Percentiles rank a stretch among this genome's conserved stretches.
phyloP scores from a whole-genome alignment of 37 sponge, comb jelly and placozoan genomes.

The Geodia barretti region DNA sequence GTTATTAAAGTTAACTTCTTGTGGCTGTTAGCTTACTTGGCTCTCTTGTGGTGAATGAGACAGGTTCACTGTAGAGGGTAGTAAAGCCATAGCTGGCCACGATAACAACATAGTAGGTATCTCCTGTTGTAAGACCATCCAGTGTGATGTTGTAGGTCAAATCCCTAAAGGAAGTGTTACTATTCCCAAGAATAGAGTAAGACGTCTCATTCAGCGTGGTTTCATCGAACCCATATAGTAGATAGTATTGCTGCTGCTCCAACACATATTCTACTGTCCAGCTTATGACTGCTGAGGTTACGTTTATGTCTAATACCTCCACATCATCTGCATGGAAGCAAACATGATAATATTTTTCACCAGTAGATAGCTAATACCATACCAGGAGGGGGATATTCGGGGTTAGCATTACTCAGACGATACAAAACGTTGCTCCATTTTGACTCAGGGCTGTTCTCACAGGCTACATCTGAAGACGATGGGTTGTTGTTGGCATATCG shows the following conservation, averaged over 20 bases:
- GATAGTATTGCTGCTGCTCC: not conserved
- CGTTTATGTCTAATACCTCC: not conserved
- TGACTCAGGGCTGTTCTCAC: slow-evolving; percentile 8
- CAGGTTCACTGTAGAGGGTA: not conserved
- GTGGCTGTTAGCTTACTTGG: no score
- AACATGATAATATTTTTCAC: no score
- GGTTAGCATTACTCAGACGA: slow-evolving; percentile 11
- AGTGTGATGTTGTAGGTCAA: not conserved
- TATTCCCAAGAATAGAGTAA: not conserved
- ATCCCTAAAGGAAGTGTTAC: not conserved
- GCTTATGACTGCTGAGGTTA: not conserved
- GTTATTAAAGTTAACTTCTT: not conserved
- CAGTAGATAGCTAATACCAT: no score
- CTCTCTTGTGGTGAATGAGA: not conserved
- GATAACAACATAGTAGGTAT: not conserved
- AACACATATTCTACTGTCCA: not conserved
- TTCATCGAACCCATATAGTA: not conserved
- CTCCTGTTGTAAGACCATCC: not conserved
- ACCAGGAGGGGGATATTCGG: not conserved
- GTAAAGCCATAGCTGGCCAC: not conserved
- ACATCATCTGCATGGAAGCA: not conserved
- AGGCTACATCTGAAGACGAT: slow-evolving; percentile 14
- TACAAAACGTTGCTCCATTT: slow-evolving; percentile 34
- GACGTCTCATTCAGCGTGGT: not conserved
- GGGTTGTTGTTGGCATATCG: slow-evolving; percentile 17